Percentiles rank a stretch among this genome's conserved stretches.
Conservation (phyloP, 2,797 vertebrate genomes). For the Lates japonicus region DNA sequence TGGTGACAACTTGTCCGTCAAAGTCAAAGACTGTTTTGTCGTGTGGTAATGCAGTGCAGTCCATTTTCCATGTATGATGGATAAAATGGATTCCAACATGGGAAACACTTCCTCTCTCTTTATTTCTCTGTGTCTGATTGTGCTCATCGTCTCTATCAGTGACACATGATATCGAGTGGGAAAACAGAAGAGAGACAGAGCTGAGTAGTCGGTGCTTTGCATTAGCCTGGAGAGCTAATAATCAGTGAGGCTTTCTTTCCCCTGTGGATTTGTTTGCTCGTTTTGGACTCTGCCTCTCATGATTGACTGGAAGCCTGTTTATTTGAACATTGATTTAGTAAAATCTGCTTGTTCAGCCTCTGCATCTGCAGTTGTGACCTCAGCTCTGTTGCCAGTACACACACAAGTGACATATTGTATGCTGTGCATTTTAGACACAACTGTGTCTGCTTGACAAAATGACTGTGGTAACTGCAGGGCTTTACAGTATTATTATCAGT, state of each 20-base stretch:
- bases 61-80: neutral
- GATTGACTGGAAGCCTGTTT: neutral
- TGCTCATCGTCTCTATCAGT: neutral
- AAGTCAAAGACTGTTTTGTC: neutral
- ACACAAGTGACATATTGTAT: neutral
- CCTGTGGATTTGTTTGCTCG: neutral
- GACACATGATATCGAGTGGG: too few relatives aligned
- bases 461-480: neutral
- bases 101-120: neutral
- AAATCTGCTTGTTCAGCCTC: neutral
- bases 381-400: neutral
- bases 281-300: neutral
- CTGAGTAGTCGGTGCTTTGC: neutral
- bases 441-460: neutral
- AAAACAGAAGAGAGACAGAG: neutral
- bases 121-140: neutral
- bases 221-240: neutral
- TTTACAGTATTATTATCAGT: too few relatives aligned
- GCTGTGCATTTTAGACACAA: neutral
- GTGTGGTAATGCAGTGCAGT: neutral
- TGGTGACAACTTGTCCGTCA: neutral
- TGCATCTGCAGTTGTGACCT: too few relatives aligned
- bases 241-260: neutral
- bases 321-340: neutral
- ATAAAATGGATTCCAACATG: neutral